Base-by-base conservation (phyloP, 2,888 invertebrate species). In the Nineta flava region DNA sequence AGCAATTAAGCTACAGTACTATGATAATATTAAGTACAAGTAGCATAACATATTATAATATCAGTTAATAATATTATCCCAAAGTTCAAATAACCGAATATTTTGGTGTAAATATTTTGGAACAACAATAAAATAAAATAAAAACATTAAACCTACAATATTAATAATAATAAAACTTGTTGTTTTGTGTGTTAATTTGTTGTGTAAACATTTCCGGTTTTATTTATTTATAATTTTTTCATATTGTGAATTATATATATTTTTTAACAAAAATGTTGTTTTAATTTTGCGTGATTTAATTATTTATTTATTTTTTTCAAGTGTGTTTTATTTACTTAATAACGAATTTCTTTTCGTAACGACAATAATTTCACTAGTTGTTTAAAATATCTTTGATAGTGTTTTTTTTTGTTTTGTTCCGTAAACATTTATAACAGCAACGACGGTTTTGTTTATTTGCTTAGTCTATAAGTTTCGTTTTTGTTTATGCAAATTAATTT, bases 1-100 rank as follows among this genome's bases (percentile, higher is more conserved):
- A 44, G 19, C 44, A 44, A 44, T 44, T 44, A 44, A 44, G 26
- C 44, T 19, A 21, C 44, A 26, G 44, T 26, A 19, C 44, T 26
- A 19, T 44, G n/a, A 44, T 44, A 44, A 44, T 44, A 44, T 12
- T n/a, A 15, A 10, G 17, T 17, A 17, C 42, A 13, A 42, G 17
- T 42, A 15, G 42, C 42, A 19, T 17, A 9, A 42, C 15, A 10
- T 12, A 42, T n/a, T n/a, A n/a, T n/a, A n/a, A 7, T 19, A 10
- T 42, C 17, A 15, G 10, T 42, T 15, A 10, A 42, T 26, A 26
- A 6, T 26, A 7, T 26, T 26, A 19, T 5, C 2, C 26, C 26
- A 7, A 26, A 26, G 26, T 26, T 7, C 26, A 26, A 26, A 26
- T 26, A 26, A 26, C 26, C 26, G 26, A 26, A 26, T 26, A 26